Evolutionary conservation across 2,888 invertebrate genomes (phyloP), one percentile per base, ranked within the genome.

Genomic region (Tiliacea aurago): DNA sequence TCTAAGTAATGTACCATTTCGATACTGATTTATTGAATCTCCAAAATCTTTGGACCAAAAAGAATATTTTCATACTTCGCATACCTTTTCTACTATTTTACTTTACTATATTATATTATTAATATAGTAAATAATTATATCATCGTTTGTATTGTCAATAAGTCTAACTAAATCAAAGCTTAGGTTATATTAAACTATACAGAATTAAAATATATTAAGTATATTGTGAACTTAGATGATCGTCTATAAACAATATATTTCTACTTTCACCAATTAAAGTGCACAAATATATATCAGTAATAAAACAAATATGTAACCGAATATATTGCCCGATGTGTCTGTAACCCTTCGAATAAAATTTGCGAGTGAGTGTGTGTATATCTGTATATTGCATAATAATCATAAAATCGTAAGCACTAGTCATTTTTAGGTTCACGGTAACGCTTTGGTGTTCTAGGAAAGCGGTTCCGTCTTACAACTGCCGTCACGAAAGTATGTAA

Each of bases 401-500:
- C 65, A 55, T 65, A 82, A 51, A 56, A 74, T 78, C 68, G 58
- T 87, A 85, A 84, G 77, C 86, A 86, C 86, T 86, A 86, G 86
- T 86, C 86, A 86, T 87, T 76, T 45, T 85, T 85, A 87, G 58
- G 76, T 71, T 73, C 87, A 74, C 64, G 73, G 37, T 70, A 41
- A 47, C 18, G 47, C 20, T 18, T 47, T 20, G 3, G 47, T 47
- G 18, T 47, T 18, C 47, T 20, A 47, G 7, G 18, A 47, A 20
- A 47, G 47, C 47, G 1, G 20, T 18, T 47, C 47, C 20, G 7
- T 47, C 18, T 20, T 47, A 47, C 18, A 45, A 45, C 15, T 5
- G 45, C 45, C 5, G 5, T 15, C 45, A 45, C 18, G 15, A 47
- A 47, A 7, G 15, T 47, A 18, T 47, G 7, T 47, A 0, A 47